Evolutionary conservation across 2,888 invertebrate genomes (phyloP), one percentile per base, ranked within the genome.

Genomic region (Andrena camellia): DNA sequence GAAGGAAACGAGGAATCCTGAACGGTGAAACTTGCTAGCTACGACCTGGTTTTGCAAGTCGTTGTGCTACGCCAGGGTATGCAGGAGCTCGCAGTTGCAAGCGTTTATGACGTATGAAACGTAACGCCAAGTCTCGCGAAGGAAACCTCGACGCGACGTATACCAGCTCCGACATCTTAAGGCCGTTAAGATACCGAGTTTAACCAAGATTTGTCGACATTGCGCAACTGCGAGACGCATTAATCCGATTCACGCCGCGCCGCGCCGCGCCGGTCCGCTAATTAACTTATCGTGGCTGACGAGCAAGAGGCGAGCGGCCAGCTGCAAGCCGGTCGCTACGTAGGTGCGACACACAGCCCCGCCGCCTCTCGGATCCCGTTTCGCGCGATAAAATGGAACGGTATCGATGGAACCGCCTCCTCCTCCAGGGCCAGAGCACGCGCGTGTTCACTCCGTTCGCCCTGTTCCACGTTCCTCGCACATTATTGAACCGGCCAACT

Each of bases 161-260:
- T 10, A 20, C 67, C 73, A 63, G 50, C 68, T 52, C 82, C 72
- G 88, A 87, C 87, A 88, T 81, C 86, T 84, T 84, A 80, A 81
- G 84, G 75, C 88, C 83, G 88, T 87, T 87, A 88, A 87, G 87
- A 88, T 87, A 88, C 75, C 78, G 86, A 88, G 88, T 85, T 87
- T 77, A 75, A 66, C 84, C 84, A 84, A 87, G 85, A 87, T 84
- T 84, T 60, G 84, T 74, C 52, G 71, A 52, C 59, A 84, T 87
- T 73, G 84, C 73, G 75, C 66, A 77, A 78, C 73, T 76, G 81
- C 74, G 52, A 60, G 57, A 68, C 71, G 71, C 86, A 69, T 85
- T 85, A 87, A 87, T 87, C 85, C 87, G 78, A 85, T 87, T 87
- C 83, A 48, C 83, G 75, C 52, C 85, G 42, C 13, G 42, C 52